A percentile compares a stretch with the other conserved stretches of the same genome.
Evolutionary conservation across 2,888 invertebrate species (phyloP).

Genomic region (Drosophila colorata): DNA sequence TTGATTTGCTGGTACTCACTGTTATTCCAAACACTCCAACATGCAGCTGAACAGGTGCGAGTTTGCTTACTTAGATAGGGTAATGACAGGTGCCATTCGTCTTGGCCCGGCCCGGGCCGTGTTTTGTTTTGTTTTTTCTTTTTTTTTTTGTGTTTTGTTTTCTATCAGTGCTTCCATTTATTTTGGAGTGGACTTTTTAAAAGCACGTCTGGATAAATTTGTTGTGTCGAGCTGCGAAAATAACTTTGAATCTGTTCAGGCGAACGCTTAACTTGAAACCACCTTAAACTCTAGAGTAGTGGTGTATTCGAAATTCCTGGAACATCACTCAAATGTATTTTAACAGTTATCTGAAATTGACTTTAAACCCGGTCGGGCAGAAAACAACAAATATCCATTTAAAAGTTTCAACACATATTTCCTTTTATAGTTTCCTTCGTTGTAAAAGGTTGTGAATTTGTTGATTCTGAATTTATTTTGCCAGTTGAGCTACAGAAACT

Average conservation of each 20-base stretch:
- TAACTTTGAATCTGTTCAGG: background rate
- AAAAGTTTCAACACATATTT: too few relatives aligned
- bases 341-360: background rate
- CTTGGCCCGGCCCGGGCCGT: background rate
- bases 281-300: too few relatives aligned
- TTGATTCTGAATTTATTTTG: too few relatives aligned
- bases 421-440: too few relatives aligned
- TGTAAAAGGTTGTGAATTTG: background rate
- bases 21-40: background rate
- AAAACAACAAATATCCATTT: too few relatives aligned
- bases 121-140: background rate
- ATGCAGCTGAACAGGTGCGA: conserved; percentile 3
- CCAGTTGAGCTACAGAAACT: too few relatives aligned
- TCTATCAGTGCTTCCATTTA: too few relatives aligned
- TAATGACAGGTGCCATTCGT: background rate
- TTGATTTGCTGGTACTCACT: conserved; percentile 9
- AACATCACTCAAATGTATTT: too few relatives aligned
- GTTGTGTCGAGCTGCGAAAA: background rate
- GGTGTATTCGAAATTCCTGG: too few relatives aligned
- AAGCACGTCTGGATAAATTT: background rate
- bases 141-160: too few relatives aligned
- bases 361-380: too few relatives aligned
- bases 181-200: background rate
- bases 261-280: background rate
- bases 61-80: background rate